Evolutionary conservation across 2,797 vertebrate genomes (phyloP).

Genomic region (Lutjanus argentimaculatus): DNA sequence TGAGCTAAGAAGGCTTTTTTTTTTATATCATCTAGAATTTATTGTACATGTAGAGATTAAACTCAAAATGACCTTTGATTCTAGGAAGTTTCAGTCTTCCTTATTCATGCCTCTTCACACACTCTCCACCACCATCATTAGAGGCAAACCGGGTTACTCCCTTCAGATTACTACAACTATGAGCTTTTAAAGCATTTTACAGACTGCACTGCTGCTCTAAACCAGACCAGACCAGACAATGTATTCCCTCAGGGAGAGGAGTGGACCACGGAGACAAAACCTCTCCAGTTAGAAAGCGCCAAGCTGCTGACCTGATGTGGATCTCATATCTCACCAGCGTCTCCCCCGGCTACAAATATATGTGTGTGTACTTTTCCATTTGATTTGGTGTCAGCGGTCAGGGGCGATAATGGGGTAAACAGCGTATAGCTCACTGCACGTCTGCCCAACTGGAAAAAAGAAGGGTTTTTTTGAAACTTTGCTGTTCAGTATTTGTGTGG

Average conservation of each 20-base stretch:
- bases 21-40: neutral
- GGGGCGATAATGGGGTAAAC: constrained; percentile 59
- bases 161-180: constrained; percentile 14
- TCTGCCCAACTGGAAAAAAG: constrained; percentile 8
- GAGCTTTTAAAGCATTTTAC: constrained; percentile 43
- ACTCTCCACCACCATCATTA: neutral
- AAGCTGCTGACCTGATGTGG: constrained; percentile 63
- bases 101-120: neutral
- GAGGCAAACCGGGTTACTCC: neutral
- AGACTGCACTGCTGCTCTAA: constrained; percentile 37
- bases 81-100: neutral
- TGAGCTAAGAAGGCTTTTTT: constrained; percentile 7
- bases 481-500: constrained; percentile 21
- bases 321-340: constrained; percentile 62
- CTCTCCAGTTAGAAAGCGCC: constrained; percentile 50
- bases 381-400: constrained; percentile 72
- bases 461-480: constrained; percentile 51
- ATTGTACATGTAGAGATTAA: neutral
- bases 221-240: constrained; percentile 49
- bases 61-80: neutral
- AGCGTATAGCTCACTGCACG: constrained; percentile 27
- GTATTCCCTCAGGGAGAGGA: constrained; percentile 58
- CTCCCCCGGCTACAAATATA: constrained; percentile 54
- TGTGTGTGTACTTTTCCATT: constrained; percentile 72
- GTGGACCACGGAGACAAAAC: constrained; percentile 51